Evolutionary conservation across 2,113 vertebrate genomes (phyloP).

Genomic region (Chaetodon auriga): DNA sequence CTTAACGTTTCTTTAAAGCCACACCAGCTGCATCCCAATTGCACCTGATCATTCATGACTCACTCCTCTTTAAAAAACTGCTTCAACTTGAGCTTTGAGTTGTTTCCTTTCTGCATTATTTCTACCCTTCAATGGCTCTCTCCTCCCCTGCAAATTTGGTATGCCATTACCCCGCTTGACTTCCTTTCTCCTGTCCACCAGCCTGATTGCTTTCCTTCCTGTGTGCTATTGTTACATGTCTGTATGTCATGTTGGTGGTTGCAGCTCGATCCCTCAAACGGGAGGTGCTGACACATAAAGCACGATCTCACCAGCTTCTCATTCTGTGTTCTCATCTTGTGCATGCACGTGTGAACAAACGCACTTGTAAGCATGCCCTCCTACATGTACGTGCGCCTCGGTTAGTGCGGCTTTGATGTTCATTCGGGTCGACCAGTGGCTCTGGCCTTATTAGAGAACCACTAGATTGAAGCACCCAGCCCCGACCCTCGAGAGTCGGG

Average conservation of each 20-base stretch:
- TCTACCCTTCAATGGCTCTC: neutral
- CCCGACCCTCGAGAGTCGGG: conserved; percentile 28
- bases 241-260: neutral
- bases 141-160: neutral
- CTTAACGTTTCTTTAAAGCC: neutral
- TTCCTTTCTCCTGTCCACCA: conserved; percentile 1
- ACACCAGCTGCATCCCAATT: neutral
- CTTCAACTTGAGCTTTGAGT: neutral
- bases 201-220: conserved; percentile 14
- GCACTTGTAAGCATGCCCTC: neutral
- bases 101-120: neutral
- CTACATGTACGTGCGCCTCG: neutral
- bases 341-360: neutral
- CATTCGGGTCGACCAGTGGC: conserved; percentile 52
- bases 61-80: neutral
- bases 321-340: neutral
- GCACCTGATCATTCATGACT: neutral
- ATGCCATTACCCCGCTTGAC: neutral
- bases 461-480: conserved; percentile 58
- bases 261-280: conserved; percentile 41
- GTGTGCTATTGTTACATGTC: neutral
- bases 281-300: conserved; percentile 10
- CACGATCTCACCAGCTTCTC: conserved; percentile 9
- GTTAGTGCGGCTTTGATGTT: conserved; percentile 33
- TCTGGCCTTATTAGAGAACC: conserved; percentile 62